Evolutionary conservation across 2,888 invertebrate genomes (phyloP).

Genomic region (Rotaria magnacalcarata): DNA sequence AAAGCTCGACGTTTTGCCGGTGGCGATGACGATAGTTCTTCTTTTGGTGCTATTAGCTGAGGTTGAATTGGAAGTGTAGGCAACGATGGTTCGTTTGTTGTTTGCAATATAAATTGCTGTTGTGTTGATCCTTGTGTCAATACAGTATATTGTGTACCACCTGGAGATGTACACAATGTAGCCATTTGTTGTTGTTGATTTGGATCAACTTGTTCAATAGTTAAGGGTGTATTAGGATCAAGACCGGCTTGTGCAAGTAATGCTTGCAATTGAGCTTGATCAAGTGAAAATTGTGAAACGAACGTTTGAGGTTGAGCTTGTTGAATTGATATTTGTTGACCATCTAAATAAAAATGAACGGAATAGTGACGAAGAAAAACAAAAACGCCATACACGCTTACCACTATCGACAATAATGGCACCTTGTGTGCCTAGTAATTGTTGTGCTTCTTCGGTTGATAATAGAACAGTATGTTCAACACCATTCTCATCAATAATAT

Average conservation of each 20-base stretch:
- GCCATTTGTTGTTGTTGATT: neutral
- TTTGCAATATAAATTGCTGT: slow-evolving; percentile 15
- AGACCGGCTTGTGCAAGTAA: slow-evolving; percentile 5
- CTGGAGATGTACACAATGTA: slow-evolving; percentile 27
- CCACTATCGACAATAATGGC: neutral
- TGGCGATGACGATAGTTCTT: neutral
- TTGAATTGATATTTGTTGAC: slow-evolving; percentile 16
- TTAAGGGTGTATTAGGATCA: slow-evolving; percentile 15
- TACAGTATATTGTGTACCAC: slow-evolving; percentile 3
- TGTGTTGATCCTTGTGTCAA: neutral
- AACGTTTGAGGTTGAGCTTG: neutral
- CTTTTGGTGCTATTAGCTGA: neutral
- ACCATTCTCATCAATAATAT: slow-evolving; percentile 15
- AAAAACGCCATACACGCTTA: neutral
- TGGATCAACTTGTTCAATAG: neutral
- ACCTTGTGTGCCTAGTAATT: neutral
- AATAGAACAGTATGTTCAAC: slow-evolving; percentile 24
- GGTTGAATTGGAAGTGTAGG: neutral
- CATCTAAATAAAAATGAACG: neutral
- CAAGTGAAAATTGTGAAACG: slow-evolving; percentile 8
- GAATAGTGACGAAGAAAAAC: too few species aligned
- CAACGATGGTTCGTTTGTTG: neutral
- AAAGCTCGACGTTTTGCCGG: neutral
- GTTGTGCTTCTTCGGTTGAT: slow-evolving; percentile 31
- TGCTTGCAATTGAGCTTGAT: slow-evolving; percentile 25